Evolutionary conservation across 2,888 invertebrate genomes (phyloP).

Genomic region (Ceratothoa steindachneri): DNA sequence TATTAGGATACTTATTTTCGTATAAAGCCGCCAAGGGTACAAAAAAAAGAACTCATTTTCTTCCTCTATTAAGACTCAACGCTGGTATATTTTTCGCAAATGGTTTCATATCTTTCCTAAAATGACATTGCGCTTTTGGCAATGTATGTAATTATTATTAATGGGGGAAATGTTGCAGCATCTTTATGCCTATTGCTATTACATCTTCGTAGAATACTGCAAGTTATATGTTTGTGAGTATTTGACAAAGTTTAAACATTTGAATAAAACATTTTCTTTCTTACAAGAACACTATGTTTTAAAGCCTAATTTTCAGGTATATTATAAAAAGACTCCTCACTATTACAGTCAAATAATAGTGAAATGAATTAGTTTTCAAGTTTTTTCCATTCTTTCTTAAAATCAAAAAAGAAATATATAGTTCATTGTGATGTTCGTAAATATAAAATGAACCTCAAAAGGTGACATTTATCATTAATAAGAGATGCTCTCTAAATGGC

Average conservation of each 20-base stretch:
- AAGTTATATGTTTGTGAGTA: too few species aligned
- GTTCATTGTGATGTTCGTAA: background rate
- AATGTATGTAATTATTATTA: too few species aligned
- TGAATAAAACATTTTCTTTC: too few species aligned
- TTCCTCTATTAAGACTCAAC: background rate
- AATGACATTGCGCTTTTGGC: too few species aligned
- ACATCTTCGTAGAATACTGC: too few species aligned
- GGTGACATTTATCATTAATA: conserved; percentile 12
- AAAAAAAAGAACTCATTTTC: conserved; percentile 3
- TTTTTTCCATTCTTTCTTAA: background rate
- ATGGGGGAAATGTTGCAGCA: too few species aligned
- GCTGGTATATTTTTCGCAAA: background rate
- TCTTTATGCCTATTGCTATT: too few species aligned
- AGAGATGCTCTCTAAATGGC: background rate
- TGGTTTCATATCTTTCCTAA: background rate
- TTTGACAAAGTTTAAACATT: too few species aligned
- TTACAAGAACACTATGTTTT: too few species aligned
- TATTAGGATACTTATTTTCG: conserved; percentile 1
- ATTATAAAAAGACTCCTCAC: background rate
- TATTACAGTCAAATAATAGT: background rate
- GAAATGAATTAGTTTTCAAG: background rate
- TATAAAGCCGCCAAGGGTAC: background rate
- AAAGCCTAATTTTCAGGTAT: too few species aligned
- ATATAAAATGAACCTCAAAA: background rate
- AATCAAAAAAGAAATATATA: background rate